Conservation (phyloP, 2,797 vertebrate genomes). For the Pipistrellus kuhlii region DNA sequence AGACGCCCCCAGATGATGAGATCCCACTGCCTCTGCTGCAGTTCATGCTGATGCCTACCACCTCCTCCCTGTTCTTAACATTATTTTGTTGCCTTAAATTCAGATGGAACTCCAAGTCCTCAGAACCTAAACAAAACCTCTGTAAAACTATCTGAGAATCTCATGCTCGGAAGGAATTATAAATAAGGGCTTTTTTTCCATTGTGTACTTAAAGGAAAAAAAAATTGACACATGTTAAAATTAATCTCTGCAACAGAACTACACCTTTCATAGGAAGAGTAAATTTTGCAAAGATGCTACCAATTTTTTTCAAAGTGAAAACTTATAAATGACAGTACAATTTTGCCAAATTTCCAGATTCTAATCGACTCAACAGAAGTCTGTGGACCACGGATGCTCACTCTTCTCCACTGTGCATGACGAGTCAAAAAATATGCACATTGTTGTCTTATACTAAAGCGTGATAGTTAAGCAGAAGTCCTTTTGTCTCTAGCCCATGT, state of each 20-base stretch:
- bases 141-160: not conserved
- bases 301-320: not conserved
- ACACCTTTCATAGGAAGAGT: not conserved
- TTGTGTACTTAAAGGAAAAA: not conserved
- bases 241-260: constrained; percentile 25
- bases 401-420: not conserved
- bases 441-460: not conserved
- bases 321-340: not conserved
- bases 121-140: constrained; percentile 1
- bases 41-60: not conserved
- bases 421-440: not conserved
- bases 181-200: not conserved
- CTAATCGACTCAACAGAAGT: not conserved
- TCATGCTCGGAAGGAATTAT: not conserved
- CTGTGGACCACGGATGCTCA: not conserved
- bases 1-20: constrained; percentile 6
- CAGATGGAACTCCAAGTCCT: not conserved
- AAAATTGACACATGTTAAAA: not conserved
- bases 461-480: not conserved
- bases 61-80: not conserved
- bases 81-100: not conserved
- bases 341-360: constrained; percentile 24
- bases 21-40: not conserved
- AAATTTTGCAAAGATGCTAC: constrained; percentile 5
- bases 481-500: not conserved